These are phyloP conservation scores for Mesorhabditis sp. DNA, from an alignment of 2,888 invertebrate genomes.

Conservation along the genomic window DNA sequence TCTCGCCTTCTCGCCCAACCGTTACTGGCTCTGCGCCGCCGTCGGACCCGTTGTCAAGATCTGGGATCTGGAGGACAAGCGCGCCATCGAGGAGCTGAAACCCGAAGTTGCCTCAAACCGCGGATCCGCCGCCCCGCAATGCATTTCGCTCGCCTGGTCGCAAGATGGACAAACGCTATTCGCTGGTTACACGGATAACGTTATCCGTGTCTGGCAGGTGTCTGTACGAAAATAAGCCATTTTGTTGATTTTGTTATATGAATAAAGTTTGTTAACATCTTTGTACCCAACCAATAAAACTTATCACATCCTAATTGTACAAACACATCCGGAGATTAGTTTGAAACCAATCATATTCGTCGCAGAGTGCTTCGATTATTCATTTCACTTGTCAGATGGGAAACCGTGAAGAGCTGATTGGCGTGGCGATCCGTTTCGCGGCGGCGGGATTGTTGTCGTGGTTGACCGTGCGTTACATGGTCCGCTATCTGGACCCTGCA, in stretches of 20 bases:
- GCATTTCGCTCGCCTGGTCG: constrained; percentile 88
- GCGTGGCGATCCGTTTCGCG: constrained; percentile 23
- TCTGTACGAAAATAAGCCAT: constrained; percentile 29
- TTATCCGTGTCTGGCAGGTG: constrained; percentile 97
- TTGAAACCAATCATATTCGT: too few relatives aligned
- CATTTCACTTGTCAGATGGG: too few relatives aligned
- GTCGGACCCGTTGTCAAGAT: constrained; percentile 89
- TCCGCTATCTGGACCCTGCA: constrained; percentile 43
- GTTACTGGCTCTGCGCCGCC: constrained; percentile 97
- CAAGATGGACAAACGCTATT: constrained; percentile 97
- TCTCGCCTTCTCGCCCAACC: constrained; percentile 95
- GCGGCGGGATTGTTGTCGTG: constrained; percentile 34
- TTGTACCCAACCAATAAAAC: too few relatives aligned
- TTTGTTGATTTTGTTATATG: not conserved
- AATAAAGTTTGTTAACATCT: not conserved
- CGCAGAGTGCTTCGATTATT: too few relatives aligned
- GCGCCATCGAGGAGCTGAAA: constrained; percentile 93
- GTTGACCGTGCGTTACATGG: constrained; percentile 30
- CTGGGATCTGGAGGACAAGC: constrained; percentile 65
- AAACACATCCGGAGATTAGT: too few relatives aligned
- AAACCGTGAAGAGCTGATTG: constrained; percentile 31
- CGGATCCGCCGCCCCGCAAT: constrained; percentile 81
- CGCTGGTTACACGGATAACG: constrained; percentile 87
- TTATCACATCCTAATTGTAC: too few relatives aligned
- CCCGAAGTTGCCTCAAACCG: constrained; percentile 75